Evolutionary conservation across 2,797 vertebrate genomes (phyloP).

Genomic region (Neostethus bicornis): DNA sequence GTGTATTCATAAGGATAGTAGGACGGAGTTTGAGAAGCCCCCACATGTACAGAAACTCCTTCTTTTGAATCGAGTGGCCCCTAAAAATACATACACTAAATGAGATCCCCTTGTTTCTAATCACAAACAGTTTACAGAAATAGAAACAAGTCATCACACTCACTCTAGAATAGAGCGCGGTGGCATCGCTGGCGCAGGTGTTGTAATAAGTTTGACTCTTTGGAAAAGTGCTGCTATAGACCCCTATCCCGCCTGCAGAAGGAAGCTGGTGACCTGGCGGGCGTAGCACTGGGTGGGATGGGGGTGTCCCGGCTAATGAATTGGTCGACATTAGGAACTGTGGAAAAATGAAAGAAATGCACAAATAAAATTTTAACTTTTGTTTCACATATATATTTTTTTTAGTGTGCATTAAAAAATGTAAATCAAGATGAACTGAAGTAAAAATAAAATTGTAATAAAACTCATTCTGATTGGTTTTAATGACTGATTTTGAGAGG

Average conservation of each 20-base stretch:
- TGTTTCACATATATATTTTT: too few relatives aligned
- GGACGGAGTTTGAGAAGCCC: slow-evolving; percentile 83
- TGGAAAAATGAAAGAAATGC: slow-evolving; percentile 3
- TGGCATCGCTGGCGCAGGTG: slow-evolving; percentile 86
- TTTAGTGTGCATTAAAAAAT: too few relatives aligned
- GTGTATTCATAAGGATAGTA: slow-evolving; percentile 93
- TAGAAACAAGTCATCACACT: slow-evolving; percentile 18
- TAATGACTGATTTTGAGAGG: slow-evolving; percentile 28
- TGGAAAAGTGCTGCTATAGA: slow-evolving; percentile 87
- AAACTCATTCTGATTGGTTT: not conserved
- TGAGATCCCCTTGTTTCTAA: too few relatives aligned
- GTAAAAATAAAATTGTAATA: not conserved
- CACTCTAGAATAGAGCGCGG: slow-evolving; percentile 91
- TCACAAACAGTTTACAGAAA: not conserved
- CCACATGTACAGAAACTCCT: slow-evolving; percentile 81
- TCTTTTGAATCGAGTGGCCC: slow-evolving; percentile 89
- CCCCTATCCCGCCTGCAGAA: slow-evolving; percentile 85
- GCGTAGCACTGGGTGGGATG: slow-evolving; percentile 86
- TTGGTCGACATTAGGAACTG: slow-evolving; percentile 93
- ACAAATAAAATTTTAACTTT: too few relatives aligned
- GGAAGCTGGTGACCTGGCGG: slow-evolving; percentile 89
- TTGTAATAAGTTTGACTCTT: slow-evolving; percentile 89
- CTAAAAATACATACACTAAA: slow-evolving; percentile 72
- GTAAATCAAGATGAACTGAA: not conserved
- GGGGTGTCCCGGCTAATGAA: slow-evolving; percentile 84